Conservation (phyloP, 2,113 vertebrate genomes). For the Podiceps cristatus region DNA sequence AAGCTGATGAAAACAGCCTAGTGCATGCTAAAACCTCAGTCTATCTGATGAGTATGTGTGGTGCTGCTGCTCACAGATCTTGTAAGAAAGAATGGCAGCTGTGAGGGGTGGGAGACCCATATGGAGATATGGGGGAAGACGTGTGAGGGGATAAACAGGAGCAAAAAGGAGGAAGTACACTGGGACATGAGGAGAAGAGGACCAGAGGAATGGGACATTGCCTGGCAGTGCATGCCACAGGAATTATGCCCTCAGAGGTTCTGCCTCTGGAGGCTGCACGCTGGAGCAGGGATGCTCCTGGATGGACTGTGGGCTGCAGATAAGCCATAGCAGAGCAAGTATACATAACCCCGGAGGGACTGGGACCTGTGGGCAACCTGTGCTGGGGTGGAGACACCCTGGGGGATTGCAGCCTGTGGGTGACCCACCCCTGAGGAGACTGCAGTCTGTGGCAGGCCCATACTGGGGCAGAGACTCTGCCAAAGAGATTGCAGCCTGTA, state of each 20-base stretch:
- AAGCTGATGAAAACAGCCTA: neutral
- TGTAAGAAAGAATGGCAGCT: neutral
- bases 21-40: neutral
- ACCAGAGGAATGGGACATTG: neutral
- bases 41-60: neutral
- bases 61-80: neutral
- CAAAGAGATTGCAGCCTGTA: neutral
- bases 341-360: neutral
- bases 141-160: neutral
- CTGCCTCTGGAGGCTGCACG: neutral
- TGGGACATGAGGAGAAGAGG: no score
- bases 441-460: neutral
- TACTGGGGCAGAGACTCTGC: neutral
- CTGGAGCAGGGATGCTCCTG: neutral
- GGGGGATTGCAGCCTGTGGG: no score
- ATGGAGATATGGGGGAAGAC: neutral
- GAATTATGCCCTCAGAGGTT: neutral
- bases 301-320: neutral
- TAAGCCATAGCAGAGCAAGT: neutral
- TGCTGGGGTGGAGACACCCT: neutral
- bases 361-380: fast-evolving
- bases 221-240: fast-evolving
- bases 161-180: neutral
- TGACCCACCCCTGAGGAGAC: neutral
- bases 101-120: neutral